Percentiles rank a stretch among this genome's conserved stretches.
These are phyloP conservation scores for Tympanoctomys barrerae DNA, from an alignment of 2,797 vertebrate species.

Conservation along the genomic window DNA sequence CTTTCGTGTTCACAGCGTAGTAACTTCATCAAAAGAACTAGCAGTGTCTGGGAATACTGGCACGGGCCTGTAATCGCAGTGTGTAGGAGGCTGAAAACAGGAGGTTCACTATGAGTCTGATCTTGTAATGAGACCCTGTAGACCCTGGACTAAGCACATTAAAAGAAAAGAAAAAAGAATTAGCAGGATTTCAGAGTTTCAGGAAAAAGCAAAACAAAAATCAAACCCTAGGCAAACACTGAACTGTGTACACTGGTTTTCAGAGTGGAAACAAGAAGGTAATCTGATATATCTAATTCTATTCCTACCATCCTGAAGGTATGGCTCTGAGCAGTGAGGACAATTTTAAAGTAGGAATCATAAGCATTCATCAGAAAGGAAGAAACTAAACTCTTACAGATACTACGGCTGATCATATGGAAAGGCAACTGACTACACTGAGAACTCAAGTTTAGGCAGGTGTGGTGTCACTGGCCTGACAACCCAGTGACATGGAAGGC, in stretches of 20 bases:
- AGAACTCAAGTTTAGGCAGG: background rate
- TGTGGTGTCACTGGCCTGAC: background rate
- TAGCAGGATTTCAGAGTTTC: conserved; percentile 14
- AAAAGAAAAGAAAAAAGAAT: background rate
- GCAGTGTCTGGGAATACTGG: background rate
- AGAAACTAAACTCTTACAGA: conserved; percentile 12
- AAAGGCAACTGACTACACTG: background rate
- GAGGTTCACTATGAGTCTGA: no score
- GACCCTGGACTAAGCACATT: no score
- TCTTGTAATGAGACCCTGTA: no score
- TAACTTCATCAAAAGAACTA: background rate
- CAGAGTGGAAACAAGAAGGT: conserved; percentile 31
- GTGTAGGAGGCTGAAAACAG: no score
- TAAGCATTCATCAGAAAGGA: conserved; percentile 31
- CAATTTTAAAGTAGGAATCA: background rate
- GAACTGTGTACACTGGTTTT: background rate
- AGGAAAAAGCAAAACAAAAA: background rate
- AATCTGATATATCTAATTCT: background rate
- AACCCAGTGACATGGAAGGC: background rate
- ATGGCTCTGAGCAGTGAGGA: background rate
- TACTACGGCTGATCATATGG: background rate
- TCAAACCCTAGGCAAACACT: background rate
- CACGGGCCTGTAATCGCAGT: no score
- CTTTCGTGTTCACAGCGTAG: background rate
- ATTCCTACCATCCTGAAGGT: background rate